Conservation (phyloP, 2,888 invertebrate genomes). For the Caenorhabditis wallacei region DNA sequence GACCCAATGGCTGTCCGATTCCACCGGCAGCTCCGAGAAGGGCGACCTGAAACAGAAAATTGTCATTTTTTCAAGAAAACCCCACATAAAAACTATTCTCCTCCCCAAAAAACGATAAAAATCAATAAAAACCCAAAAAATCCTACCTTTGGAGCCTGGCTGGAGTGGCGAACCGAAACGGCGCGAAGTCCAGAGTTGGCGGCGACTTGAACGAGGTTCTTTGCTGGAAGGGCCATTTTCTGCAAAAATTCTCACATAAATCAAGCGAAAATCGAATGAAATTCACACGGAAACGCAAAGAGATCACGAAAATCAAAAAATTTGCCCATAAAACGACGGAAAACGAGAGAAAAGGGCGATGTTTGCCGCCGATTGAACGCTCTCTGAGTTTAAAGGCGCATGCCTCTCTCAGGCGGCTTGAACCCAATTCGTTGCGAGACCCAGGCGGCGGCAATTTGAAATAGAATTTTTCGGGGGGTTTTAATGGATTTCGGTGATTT, state of each 20-base stretch:
- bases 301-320: constrained; percentile 10
- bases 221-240: constrained; percentile 72
- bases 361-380: constrained; percentile 35
- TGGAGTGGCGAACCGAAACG: constrained; percentile 71
- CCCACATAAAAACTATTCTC: not conserved
- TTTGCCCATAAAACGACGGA: constrained; percentile 15
- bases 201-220: constrained; percentile 63
- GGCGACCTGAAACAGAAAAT: constrained; percentile 88
- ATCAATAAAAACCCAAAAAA: not conserved
- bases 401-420: constrained; percentile 49
- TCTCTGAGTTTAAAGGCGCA: constrained; percentile 62
- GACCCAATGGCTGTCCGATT: constrained; percentile 96
- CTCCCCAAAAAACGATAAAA: too few species aligned
- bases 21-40: constrained; percentile 98
- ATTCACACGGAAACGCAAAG: not conserved
- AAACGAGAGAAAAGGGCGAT: constrained; percentile 19
- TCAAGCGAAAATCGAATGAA: not conserved
- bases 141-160: constrained; percentile 73
- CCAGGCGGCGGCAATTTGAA: constrained; percentile 43
- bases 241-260: constrained; percentile 13
- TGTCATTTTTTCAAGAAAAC: not conserved
- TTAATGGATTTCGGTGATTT: too few species aligned
- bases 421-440: constrained; percentile 55
- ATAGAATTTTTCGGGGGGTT: not conserved
- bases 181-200: constrained; percentile 66